Evolutionary conservation across 2,113 vertebrate species (phyloP).

Genomic region (Lonchura striata): DNA sequence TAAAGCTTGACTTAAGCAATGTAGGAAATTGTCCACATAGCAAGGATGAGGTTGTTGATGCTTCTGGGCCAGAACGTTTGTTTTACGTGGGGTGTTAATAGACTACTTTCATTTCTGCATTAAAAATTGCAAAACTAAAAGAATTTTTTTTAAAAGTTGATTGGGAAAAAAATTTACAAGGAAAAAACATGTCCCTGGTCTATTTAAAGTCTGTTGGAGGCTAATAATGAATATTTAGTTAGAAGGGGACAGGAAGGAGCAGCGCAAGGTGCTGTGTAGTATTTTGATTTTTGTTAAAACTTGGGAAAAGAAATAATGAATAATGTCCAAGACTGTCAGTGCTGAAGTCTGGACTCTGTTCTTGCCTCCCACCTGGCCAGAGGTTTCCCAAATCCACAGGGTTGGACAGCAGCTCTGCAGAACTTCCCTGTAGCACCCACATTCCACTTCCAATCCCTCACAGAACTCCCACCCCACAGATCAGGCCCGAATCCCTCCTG

Average conservation of each 20-base stretch:
- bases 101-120: background rate
- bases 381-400: background rate
- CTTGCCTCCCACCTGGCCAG: background rate
- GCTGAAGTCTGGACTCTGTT: background rate
- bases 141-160: background rate
- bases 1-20: background rate
- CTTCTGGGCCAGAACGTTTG: background rate
- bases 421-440: background rate
- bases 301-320: background rate
- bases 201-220: background rate
- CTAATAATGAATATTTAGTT: background rate
- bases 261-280: background rate
- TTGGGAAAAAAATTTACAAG: background rate
- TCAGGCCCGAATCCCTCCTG: background rate
- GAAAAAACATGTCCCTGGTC: background rate
- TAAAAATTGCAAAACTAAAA: background rate
- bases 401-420: rapidly evolving
- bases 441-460: background rate
- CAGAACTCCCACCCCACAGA: rapidly evolving
- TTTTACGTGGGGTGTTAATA: background rate
- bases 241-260: background rate
- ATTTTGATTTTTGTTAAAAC: background rate
- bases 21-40: background rate
- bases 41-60: background rate
- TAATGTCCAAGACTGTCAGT: background rate